These are phyloP conservation scores for Hyles lineata DNA, from an alignment of 2,888 invertebrate genomes.

Conservation along the genomic window DNA sequence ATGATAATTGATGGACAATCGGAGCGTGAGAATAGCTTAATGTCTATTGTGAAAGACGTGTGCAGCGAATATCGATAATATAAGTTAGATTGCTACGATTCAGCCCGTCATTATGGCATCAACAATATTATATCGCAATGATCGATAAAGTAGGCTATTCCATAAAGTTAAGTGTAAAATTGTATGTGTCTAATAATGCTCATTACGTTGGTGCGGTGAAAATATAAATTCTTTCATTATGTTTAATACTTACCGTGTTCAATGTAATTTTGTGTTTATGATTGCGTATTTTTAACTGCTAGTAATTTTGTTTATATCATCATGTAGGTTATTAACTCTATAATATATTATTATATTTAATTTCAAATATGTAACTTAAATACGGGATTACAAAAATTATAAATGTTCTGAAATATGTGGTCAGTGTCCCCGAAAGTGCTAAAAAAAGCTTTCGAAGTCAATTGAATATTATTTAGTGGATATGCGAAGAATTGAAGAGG, in stretches of 20 bases:
- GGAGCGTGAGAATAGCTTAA: conserved; percentile 63
- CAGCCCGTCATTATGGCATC: conserved; percentile 24
- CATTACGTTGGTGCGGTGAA: conserved; percentile 21
- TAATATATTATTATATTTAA: neutral
- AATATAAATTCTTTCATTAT: conserved; percentile 18
- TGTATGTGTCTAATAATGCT: conserved; percentile 18
- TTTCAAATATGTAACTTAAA: neutral
- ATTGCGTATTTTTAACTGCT: neutral
- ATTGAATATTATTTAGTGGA: neutral
- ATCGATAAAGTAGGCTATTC: conserved; percentile 25
- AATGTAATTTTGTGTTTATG: conserved; percentile 5
- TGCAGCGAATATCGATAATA: conserved; percentile 19
- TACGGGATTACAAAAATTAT: neutral
- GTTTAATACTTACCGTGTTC: neutral
- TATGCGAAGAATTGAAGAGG: neutral
- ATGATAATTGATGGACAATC: conserved; percentile 49
- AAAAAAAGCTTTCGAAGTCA: neutral
- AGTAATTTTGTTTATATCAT: neutral
- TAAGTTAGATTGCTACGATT: conserved; percentile 19
- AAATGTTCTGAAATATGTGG: neutral
- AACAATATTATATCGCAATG: conserved; percentile 22
- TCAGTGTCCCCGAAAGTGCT: neutral
- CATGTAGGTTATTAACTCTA: neutral
- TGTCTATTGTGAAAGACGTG: conserved; percentile 35
- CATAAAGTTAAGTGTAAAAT: conserved; percentile 25